phyloP scores from a whole-genome alignment of 2,888 invertebrate species.

The Idaea biselata region DNA sequence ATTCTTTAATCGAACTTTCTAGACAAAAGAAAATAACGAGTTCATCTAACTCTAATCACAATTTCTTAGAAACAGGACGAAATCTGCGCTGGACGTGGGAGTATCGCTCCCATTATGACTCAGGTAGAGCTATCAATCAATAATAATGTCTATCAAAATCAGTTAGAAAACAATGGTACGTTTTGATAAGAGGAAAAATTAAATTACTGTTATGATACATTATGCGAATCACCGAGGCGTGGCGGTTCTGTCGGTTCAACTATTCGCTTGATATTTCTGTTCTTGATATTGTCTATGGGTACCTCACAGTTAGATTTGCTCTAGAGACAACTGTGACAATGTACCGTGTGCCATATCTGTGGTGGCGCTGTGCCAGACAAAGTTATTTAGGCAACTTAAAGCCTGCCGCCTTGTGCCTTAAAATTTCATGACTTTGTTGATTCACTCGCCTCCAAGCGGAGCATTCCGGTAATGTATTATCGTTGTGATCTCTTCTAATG shows the following conservation, averaged over 20 bases:
- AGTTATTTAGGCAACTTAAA: slow-evolving; percentile 2
- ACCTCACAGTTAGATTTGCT: not conserved
- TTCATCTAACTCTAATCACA: slow-evolving; percentile 33
- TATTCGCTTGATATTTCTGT: slow-evolving; percentile 12
- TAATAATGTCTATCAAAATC: slow-evolving; percentile 31
- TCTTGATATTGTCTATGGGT: slow-evolving; percentile 10
- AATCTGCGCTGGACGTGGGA: slow-evolving; percentile 16
- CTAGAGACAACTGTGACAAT: slow-evolving; percentile 10
- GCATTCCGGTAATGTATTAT: not conserved
- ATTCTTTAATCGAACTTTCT: slow-evolving; percentile 30
- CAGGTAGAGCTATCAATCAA: slow-evolving; percentile 31
- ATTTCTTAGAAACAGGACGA: slow-evolving; percentile 15
- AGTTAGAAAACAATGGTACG: slow-evolving; percentile 44
- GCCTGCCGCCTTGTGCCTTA: not conserved
- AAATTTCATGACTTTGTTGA: not conserved
- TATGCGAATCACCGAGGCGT: slow-evolving; percentile 34
- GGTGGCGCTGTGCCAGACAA: slow-evolving; percentile 13
- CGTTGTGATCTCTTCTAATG: not conserved
- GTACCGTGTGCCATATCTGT: slow-evolving; percentile 11
- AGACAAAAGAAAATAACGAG: slow-evolving; percentile 32
- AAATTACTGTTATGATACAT: slow-evolving; percentile 40
- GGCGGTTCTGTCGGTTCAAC: slow-evolving; percentile 28
- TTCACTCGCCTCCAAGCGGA: slow-evolving; percentile 12
- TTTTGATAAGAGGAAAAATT: slow-evolving; percentile 38
- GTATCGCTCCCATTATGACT: slow-evolving; percentile 20